These are phyloP conservation scores for Rissa tridactyla DNA, from an alignment of 2,113 vertebrate genomes.

Conservation along the genomic window DNA sequence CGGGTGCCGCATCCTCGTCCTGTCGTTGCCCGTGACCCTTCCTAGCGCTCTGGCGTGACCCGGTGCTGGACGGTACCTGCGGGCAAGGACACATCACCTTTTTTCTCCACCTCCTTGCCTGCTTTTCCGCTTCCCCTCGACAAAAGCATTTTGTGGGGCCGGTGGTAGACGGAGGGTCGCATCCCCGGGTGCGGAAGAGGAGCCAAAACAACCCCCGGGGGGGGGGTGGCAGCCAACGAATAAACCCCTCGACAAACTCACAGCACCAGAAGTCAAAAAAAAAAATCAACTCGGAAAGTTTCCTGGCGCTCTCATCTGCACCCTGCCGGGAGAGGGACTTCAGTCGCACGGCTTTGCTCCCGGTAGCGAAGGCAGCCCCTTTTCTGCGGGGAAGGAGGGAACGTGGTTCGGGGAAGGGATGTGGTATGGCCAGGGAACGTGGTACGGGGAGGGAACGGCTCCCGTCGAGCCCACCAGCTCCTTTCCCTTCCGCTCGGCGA, in stretches of 20 bases:
- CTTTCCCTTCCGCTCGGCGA: background rate
- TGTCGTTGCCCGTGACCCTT: fast-evolving
- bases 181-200: background rate
- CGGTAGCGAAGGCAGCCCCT: background rate
- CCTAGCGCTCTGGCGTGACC: background rate
- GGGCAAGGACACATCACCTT: background rate
- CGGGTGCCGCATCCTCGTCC: background rate
- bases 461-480: background rate
- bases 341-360: background rate
- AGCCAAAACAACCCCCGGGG: background rate
- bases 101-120: background rate
- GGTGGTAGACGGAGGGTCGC: fast-evolving
- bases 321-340: background rate
- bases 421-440: no score
- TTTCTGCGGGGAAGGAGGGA: background rate
- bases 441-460: background rate
- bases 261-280: background rate
- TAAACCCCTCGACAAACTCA: background rate
- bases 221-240: background rate
- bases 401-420: background rate
- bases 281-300: background rate
- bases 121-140: background rate
- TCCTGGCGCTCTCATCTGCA: background rate
- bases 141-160: background rate
- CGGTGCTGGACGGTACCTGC: fast-evolving